phyloP scores from a whole-genome alignment of 2,113 vertebrate species.

The Oreotragus oreotragus region DNA sequence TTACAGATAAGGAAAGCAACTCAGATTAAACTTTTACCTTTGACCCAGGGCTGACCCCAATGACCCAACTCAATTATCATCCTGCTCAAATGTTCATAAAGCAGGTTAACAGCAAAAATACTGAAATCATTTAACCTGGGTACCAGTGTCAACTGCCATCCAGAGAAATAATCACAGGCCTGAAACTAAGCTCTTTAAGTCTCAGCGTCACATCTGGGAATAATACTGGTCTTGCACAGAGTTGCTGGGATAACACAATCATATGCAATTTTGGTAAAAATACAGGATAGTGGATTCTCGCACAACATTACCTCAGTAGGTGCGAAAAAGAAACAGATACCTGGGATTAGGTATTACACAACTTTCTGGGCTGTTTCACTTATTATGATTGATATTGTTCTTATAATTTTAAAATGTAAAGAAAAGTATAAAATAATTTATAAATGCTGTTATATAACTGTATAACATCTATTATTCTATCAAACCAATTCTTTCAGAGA shows the following conservation, averaged over 20 bases:
- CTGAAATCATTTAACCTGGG: neutral
- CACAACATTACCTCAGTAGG: neutral
- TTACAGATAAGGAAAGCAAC: constrained; percentile 42
- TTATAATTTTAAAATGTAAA: neutral
- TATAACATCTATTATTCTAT: constrained; percentile 17
- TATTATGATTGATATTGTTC: neutral
- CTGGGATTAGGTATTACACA: neutral
- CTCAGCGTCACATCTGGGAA: neutral
- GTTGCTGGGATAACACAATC: neutral
- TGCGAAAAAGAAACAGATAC: neutral
- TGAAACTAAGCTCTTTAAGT: neutral
- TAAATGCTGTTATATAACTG: constrained; percentile 14
- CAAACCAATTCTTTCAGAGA: constrained; percentile 19
- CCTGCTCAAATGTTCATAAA: constrained; percentile 9
- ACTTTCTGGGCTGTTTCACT: neutral
- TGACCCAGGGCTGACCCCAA: neutral
- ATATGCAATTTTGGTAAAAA: neutral
- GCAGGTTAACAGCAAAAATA: constrained; percentile 8
- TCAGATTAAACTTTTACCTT: constrained; percentile 40
- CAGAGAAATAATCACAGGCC: constrained; percentile 7
- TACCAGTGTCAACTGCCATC: neutral
- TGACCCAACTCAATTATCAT: neutral
- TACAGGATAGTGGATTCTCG: neutral
- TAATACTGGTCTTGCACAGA: neutral
- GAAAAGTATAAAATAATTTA: neutral